Conservation (phyloP, 1,140 invertebrate species). For the Drosophila athabasca region DNA sequence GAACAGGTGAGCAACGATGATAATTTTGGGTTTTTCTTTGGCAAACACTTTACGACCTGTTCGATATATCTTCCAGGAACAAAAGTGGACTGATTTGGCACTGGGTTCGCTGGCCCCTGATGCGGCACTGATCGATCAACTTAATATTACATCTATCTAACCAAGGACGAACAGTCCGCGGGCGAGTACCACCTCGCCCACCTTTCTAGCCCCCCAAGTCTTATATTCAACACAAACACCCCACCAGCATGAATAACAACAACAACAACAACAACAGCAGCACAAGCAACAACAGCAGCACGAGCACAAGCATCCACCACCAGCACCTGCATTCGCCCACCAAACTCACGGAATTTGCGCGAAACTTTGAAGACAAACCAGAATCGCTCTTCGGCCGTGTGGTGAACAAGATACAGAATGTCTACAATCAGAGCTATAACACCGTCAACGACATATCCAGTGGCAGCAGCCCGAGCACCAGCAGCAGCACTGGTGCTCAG, state of each 20-base stretch:
- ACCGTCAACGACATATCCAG: conserved; percentile 80
- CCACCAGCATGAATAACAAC: conserved; percentile 33
- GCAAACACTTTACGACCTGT: neutral
- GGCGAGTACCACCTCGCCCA: conserved; percentile 48
- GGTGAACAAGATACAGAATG: conserved; percentile 83
- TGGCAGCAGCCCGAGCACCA: conserved; percentile 42
- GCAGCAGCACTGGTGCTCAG: conserved; percentile 3
- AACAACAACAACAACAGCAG: conserved; percentile 84
- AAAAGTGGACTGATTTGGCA: conserved; percentile 94
- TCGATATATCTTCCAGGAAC: conserved; percentile 84
- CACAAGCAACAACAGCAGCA: conserved; percentile 69
- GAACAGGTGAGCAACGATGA: conserved; percentile 87
- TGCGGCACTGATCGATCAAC: conserved; percentile 76
- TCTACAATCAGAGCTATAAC: conserved; percentile 82
- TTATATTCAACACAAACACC: conserved; percentile 40
- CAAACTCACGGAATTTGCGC: conserved; percentile 91
- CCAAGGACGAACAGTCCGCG: conserved; percentile 52
- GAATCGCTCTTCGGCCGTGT: conserved; percentile 78
- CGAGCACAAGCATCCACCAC: conserved; percentile 69
- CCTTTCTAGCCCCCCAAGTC: conserved; percentile 44
- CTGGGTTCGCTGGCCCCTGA: conserved; percentile 85
- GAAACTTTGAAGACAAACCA: conserved; percentile 79
- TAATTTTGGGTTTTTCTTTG: conserved; percentile 1
- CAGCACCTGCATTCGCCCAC: conserved; percentile 88
- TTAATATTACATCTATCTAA: conserved; percentile 80